Conservation (phyloP, 2,888 invertebrate species). For the Xestobium rufovillosum region DNA sequence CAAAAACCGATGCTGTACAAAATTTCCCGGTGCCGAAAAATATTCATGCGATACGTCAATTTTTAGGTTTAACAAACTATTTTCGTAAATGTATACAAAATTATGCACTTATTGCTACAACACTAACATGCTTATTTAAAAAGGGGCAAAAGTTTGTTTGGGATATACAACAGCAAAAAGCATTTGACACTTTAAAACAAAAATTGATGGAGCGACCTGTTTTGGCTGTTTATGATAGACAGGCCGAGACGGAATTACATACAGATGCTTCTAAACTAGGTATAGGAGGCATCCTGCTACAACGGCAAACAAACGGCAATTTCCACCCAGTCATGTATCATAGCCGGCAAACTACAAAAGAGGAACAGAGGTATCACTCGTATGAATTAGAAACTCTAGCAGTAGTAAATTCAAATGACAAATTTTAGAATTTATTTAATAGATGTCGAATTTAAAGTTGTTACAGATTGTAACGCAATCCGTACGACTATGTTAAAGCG, state of each 20-base stretch:
- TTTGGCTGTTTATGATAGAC: slow-evolving; percentile 22
- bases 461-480: no score
- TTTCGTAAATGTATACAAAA: slow-evolving; percentile 28
- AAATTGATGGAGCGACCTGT: slow-evolving; percentile 19
- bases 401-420: no score
- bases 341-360: no score
- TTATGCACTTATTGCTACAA: slow-evolving; percentile 22
- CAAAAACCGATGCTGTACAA: slow-evolving; percentile 26
- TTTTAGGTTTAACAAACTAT: slow-evolving; percentile 26
- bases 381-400: no score
- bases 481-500: no score
- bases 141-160: slow-evolving; percentile 22
- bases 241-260: slow-evolving; percentile 22
- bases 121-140: slow-evolving; percentile 22
- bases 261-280: slow-evolving; percentile 23
- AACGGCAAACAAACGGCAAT: slow-evolving; percentile 14
- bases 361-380: no score
- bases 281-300: slow-evolving; percentile 24
- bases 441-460: no score
- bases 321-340: no score
- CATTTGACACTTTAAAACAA: slow-evolving; percentile 22
- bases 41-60: slow-evolving; percentile 24
- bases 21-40: slow-evolving; percentile 28
- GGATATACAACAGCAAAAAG: slow-evolving; percentile 17
- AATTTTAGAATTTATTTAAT: no score